Conservation (phyloP, 1,140 invertebrate genomes). For the Drosophila parabipectinata region DNA sequence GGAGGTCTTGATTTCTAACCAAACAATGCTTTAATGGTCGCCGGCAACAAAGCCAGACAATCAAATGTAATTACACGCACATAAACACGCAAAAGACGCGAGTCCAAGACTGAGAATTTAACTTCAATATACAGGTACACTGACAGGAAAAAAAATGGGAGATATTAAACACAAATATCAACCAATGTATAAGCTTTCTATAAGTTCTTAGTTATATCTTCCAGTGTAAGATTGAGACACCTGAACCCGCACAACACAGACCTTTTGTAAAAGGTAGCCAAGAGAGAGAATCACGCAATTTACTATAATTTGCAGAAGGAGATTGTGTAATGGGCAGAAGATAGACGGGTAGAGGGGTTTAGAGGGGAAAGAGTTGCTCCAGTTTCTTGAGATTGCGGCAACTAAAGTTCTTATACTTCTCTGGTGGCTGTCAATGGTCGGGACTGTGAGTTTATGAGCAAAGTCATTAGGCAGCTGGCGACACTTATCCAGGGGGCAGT, state of each 20-base stretch:
- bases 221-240: conserved; percentile 26
- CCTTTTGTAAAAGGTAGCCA: conserved; percentile 48
- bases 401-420: conserved; percentile 37
- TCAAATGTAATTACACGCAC: conserved; percentile 81
- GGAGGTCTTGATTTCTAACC: conserved; percentile 47
- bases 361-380: conserved; percentile 34
- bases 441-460: conserved; percentile 63
- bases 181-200: too few species aligned
- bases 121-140: conserved; percentile 8
- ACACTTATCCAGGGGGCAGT: conserved; percentile 69
- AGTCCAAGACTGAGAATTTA: conserved; percentile 31
- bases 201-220: not conserved
- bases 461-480: conserved; percentile 76
- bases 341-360: not conserved
- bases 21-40: conserved; percentile 64
- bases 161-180: not conserved
- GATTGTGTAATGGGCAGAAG: conserved; percentile 9
- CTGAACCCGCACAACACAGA: conserved; percentile 32
- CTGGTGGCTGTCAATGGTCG: conserved; percentile 58
- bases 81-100: conserved; percentile 72
- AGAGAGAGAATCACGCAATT: conserved; percentile 70
- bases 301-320: conserved; percentile 70
- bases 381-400: conserved; percentile 66
- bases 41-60: conserved; percentile 64
- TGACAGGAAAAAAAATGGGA: not conserved